Base-by-base conservation (phyloP, 2,888 invertebrate genomes). In the Agelastica alni region DNA sequence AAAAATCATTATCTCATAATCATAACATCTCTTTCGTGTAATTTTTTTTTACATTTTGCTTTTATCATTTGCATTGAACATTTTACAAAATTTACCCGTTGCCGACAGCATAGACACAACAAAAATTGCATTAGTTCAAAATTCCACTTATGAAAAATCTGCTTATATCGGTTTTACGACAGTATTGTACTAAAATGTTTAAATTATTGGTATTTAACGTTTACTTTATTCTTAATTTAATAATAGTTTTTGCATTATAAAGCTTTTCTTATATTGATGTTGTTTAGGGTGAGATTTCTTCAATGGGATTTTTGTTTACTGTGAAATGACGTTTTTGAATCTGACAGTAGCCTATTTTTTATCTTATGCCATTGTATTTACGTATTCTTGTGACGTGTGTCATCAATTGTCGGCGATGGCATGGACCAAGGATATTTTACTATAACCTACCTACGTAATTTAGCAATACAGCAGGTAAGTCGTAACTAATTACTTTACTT, bases 391-490 rank as follows among this genome's bases (percentile, higher is more conserved):
- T 67, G 65, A 68, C 62, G 62, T 62, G 57, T 65, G 64, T 67
- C 63, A 61, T 67, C 57, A 63, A 61, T 60, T 58, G 58, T 59
- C 61, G 59, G 62, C 58, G 64, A 64, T 68, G 65, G 66, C 62
- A 68, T 66, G 68, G 67, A 60, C 62, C 30, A 30, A 39, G 37
- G 62, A 63, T 56, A 57, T 63, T 53, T 60, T 63, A 55, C 55
- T 63, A 61, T 68, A 64, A 64, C 63, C 64, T 64, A 66, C 64
- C 63, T 62, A 62, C 60, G 60, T 60, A 61, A 62, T 61, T 59
- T 45, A 64, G 66, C 65, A 64, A 67, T 67, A 61, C 65, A 65
- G 52, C 64, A 69, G 68, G 70, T 71, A 52, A 67, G 66, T 64
- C 49, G 36, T 63, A 60, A 60, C 51, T 43, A 10, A 54, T 47